These are phyloP conservation scores for Microdon myrmicae DNA, from an alignment of 2,888 invertebrate genomes.

Conservation along the genomic window DNA sequence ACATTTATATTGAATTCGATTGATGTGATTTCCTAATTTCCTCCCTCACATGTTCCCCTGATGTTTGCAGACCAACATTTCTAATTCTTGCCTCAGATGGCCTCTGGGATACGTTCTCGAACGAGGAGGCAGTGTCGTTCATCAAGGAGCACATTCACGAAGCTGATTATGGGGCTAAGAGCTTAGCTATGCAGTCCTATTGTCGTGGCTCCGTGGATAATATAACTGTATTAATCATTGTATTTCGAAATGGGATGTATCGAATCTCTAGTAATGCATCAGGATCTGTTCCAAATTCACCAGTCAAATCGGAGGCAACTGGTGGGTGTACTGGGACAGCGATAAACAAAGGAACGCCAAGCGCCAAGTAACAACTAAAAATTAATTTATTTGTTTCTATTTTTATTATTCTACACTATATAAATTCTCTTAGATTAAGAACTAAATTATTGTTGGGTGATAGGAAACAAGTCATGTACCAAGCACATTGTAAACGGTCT, in stretches of 20 bases:
- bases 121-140: constrained; percentile 92
- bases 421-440: constrained; percentile 21
- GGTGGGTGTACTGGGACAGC: constrained; percentile 8
- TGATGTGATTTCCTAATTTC: not conserved
- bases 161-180: constrained; percentile 90
- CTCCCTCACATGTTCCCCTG: not conserved
- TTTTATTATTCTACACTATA: no score
- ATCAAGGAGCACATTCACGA: constrained; percentile 87
- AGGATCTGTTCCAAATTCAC: constrained; percentile 9
- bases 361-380: constrained; percentile 42
- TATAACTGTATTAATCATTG: constrained; percentile 91
- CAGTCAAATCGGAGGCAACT: constrained; percentile 10
- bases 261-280: constrained; percentile 55
- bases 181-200: constrained; percentile 89
- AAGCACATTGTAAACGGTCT: constrained; percentile 10
- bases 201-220: constrained; percentile 94
- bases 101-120: constrained; percentile 94
- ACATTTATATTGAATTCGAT: not conserved
- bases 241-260: constrained; percentile 73
- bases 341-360: constrained; percentile 27
- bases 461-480: constrained; percentile 16
- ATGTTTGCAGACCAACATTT: constrained; percentile 76
- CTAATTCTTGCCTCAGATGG: constrained; percentile 94
- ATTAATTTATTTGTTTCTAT: constrained; percentile 30
- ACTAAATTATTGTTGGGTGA: constrained; percentile 33